Conservation (phyloP, 1,140 invertebrate species). For the Hormaphis cornu region DNA sequence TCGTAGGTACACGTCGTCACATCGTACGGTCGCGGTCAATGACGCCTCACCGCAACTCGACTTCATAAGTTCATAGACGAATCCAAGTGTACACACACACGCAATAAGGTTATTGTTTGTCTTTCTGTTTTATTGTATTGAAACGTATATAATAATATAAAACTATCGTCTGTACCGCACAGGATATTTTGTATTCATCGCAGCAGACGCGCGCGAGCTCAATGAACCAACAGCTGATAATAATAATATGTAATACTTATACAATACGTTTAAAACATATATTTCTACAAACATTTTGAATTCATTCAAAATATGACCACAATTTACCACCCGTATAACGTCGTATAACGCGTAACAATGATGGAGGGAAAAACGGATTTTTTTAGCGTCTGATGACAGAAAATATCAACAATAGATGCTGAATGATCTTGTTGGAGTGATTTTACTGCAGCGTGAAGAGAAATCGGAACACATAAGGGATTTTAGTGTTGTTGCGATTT, state of each 20-base stretch:
- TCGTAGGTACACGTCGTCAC: neutral
- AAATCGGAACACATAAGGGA: no score
- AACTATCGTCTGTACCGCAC: neutral
- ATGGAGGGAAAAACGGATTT: no score
- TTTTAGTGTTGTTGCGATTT: no score
- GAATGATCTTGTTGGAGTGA: no score
- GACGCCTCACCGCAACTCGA: neutral
- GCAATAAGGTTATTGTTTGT: conserved; percentile 12
- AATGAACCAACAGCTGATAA: neutral
- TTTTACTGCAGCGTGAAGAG: no score
- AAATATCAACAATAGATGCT: neutral
- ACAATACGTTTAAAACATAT: no score
- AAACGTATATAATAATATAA: neutral
- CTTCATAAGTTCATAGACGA: neutral
- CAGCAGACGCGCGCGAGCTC: no score
- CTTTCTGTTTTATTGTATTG: neutral
- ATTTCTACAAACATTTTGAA: no score
- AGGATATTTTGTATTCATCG: conserved; percentile 1
- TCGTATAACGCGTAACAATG: neutral
- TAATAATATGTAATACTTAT: no score
- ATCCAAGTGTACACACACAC: neutral
- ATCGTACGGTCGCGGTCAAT: conserved; percentile 3
- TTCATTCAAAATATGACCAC: no score
- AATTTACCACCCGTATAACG: no score
- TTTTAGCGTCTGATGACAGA: neutral